A percentile compares a stretch with the other conserved stretches of the same genome.
Conservation (phyloP, 2,888 invertebrate genomes). For the Synanthedon myopaeformis region DNA sequence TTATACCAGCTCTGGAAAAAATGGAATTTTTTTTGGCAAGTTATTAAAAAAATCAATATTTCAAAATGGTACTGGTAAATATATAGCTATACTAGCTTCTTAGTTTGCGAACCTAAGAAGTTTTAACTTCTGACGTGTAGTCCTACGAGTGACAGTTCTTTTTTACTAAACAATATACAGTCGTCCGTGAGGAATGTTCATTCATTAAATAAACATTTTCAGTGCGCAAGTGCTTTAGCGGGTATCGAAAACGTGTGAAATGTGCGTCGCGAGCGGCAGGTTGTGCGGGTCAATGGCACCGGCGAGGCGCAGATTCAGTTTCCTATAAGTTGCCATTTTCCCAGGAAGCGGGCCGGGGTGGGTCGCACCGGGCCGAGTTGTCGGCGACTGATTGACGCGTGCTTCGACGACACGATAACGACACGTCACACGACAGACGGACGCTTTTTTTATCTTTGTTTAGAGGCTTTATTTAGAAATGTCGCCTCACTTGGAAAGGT, state of each 20-base stretch:
- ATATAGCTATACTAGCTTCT: too few species aligned
- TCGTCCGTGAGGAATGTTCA: too few species aligned
- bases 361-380: conserved; percentile 16
- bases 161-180: too few species aligned
- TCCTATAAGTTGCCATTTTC: conserved; percentile 67
- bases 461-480: too few species aligned
- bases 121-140: too few species aligned
- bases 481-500: too few species aligned
- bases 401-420: conserved; percentile 3
- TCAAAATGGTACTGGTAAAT: too few species aligned
- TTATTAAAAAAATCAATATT: too few species aligned
- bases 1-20: too few species aligned
- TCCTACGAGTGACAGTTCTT: too few species aligned
- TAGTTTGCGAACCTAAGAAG: too few species aligned
- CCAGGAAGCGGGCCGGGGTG: conserved; percentile 52
- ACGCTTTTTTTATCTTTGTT: conserved; percentile 7
- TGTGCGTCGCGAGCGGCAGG: conserved; percentile 45
- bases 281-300: conserved; percentile 59
- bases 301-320: conserved; percentile 60
- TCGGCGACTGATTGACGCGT: conserved; percentile 9
- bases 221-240: conserved; percentile 23
- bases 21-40: too few species aligned
- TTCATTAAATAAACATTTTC: conserved; percentile 24
- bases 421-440: conserved; percentile 4
- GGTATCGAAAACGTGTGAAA: conserved; percentile 53